Base-by-base conservation (phyloP, 2,888 invertebrate species). In the Caenorhabditis sulstoni region DNA sequence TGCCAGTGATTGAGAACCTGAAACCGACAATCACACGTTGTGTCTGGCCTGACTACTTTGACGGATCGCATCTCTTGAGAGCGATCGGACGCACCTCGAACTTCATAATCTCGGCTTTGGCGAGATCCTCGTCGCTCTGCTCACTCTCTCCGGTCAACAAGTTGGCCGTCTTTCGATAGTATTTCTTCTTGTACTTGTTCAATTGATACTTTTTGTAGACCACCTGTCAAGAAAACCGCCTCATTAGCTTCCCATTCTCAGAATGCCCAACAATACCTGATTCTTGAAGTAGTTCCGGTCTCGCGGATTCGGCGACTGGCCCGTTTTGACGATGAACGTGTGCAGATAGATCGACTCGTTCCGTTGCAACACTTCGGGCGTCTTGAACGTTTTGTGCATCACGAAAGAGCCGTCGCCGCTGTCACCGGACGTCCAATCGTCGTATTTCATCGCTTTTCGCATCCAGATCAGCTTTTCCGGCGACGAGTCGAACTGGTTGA, bases 1-100 rank as follows among this genome's bases (percentile, higher is more conserved):
- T 99, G 99, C 98, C 98, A 99, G 91, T 97, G 97, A 1, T 97
- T 97, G 0, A 98, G 93, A 70, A 98, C 94, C 91, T 97, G 58
- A 8, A 64, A 41, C 22, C n/a, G 37, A 7, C n/a, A 3, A 41
- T 22, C 45, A 7, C 11, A 23, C n/a, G n/a, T n/a, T n/a, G n/a
- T n/a, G n/a, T n/a, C n/a, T n/a, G n/a, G n/a, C n/a, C n/a, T n/a
- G n/a, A 47, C 8, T 1, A 37, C 37, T 37, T 5, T 37, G 11
- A 37, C 37, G 5, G 7, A 8, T 11, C 37, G 37, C n/a, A n/a
- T n/a, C n/a, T n/a, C 11, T 37, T 11, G 37, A 37, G 11, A 41
- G 7, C 41, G 14, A 1, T 7, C n/a, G 1, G 14, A 35, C n/a
- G 0, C n/a, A 75, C 74, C 68, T 83, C 83, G 29, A 41, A 81